A percentile compares a stretch with the other conserved stretches of the same genome.
phyloP scores from a whole-genome alignment of 2,113 vertebrate species.

The Strix uralensis region DNA sequence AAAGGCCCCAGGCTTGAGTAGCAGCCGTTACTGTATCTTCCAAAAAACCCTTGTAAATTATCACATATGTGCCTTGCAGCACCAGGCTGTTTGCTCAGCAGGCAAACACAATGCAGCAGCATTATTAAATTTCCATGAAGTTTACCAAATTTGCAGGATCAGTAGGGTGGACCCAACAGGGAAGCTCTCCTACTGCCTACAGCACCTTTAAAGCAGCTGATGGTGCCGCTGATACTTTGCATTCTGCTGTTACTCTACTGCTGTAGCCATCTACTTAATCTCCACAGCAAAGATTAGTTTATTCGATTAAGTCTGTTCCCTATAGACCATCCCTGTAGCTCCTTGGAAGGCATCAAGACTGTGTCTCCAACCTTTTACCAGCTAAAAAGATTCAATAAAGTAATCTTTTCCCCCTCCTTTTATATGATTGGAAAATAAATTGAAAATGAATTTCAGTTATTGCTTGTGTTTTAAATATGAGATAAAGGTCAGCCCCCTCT shows the following conservation, averaged over 20 bases:
- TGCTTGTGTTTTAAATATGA: slow-evolving; percentile 83
- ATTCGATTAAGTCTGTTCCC: slow-evolving; percentile 78
- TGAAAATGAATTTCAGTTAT: slow-evolving; percentile 83
- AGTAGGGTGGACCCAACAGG: slow-evolving; percentile 68
- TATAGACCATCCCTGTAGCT: slow-evolving; percentile 67
- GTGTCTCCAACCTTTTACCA: slow-evolving; percentile 67
- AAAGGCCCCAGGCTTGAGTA: slow-evolving; percentile 70
- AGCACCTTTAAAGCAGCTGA: slow-evolving; percentile 66
- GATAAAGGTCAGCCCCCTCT: slow-evolving; percentile 75
- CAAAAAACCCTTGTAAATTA: slow-evolving; percentile 68
- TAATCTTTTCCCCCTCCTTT: slow-evolving; percentile 75
- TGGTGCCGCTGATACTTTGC: slow-evolving; percentile 69
- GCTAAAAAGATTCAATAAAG: slow-evolving; percentile 74
- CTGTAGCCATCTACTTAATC: slow-evolving; percentile 76
- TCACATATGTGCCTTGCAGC: slow-evolving; percentile 74
- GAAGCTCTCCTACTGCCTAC: slow-evolving; percentile 59
- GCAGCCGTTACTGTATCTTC: slow-evolving; percentile 67
- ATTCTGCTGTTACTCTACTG: slow-evolving; percentile 65
- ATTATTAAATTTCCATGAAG: slow-evolving; percentile 83
- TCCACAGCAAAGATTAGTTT: slow-evolving; percentile 80
- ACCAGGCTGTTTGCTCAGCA: slow-evolving; percentile 66
- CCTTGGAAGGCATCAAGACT: slow-evolving; percentile 65
- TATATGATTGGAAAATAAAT: slow-evolving; percentile 85
- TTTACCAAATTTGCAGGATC: slow-evolving; percentile 80
- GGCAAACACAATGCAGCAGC: slow-evolving; percentile 75